Base-by-base conservation (phyloP, 1,140 invertebrate genomes). In the Achroia grisella region DNA sequence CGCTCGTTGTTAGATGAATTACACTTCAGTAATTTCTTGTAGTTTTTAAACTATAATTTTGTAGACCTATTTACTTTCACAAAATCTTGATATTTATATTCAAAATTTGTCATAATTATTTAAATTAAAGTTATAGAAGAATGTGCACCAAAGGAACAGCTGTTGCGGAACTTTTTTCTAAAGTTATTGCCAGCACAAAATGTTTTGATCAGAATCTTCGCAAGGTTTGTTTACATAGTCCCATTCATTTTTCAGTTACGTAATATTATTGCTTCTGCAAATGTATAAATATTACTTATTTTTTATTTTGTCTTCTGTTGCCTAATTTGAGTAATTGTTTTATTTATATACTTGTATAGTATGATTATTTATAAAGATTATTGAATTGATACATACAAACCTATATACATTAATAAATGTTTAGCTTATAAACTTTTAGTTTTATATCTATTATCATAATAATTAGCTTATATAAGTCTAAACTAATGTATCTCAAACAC, bases 161-260 rank as follows among this genome's bases (percentile, higher is more conserved):
- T 45, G 58, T 83, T 8, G 73, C 75, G 2, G 77, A 81, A 42
- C 42, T 83, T n/a, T 83, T 83, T 42, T 67, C 65, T 3, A 81
- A 78, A 68, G 70, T 69, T 4, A 50, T 83, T 4, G 77, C 77
- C 9, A 61, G 63, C 8, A 79, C 79, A 10, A 81, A 76, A 48
- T 65, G 75, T 52, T 83, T 81, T 47, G 75, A 83, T 56, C 67
- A 73, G 39, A 68, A 83, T 43, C 65, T 83, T 44, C 58, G 66
- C 12, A 76, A 83, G 71, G 79, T 37, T 14, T n/a, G n/a, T n/a
- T n/a, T n/a, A n/a, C n/a, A n/a, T n/a, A n/a, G n/a, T n/a, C 17
- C 12, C 9, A 34, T n/a, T 37, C 9, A 35, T 15, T 14, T 33
- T 10, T 14, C 12, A 13, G 8, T 35, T 35, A 35, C 32, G 12